Base-by-base conservation (phyloP, 2,113 vertebrate species). In the Mohoua ochrocephala region DNA sequence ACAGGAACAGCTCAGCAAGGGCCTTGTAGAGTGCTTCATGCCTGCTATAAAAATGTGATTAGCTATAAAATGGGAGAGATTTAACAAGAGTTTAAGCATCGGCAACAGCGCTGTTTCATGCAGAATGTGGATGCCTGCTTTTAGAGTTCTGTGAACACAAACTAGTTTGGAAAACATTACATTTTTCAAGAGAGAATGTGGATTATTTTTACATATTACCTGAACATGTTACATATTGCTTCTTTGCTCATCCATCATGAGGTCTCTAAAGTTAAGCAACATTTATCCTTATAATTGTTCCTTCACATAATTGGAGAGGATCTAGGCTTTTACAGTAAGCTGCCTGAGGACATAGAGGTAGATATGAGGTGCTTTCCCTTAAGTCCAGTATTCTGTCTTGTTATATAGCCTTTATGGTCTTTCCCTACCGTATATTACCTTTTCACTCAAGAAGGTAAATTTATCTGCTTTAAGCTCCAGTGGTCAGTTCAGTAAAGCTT, bases 31-130 rank as follows among this genome's bases (percentile, higher is more conserved):
- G 92, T 91, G 96, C 95, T 98, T 97, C 96, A 87, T 97, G 98
- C 97, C 91, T 98, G 97, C 97, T 97, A 88, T 98, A 98, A 98
- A 98, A 98, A 97, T 97, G 97, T 96, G 97, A 98, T 98, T 98
- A 97, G 97, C 97, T 98, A 97, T 98, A 98, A 98, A 98, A 97
- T 86, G 93, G 93, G 89, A 96, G 89, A 97, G 96, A 96, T 97
- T 97, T 98, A 98, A 98, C 97, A 96, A 97, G 96, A 97, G 88
- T 96, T 97, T 97, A 97, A 97, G 93, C 91, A 97, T 74, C 68
- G 1, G 93, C 96, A 97, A 91, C 92, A 94, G 93, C 10, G 1
- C 87, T 94, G 88, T 91, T 97, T 89, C 70, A 91, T 19, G 50
- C 80, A 95, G 96, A 97, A 95, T 91, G 93, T 86, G 89, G 74